Evolutionary conservation across 2,888 invertebrate genomes (phyloP), one percentile per base, ranked within the genome.

Genomic region (Griposia aprilina): DNA sequence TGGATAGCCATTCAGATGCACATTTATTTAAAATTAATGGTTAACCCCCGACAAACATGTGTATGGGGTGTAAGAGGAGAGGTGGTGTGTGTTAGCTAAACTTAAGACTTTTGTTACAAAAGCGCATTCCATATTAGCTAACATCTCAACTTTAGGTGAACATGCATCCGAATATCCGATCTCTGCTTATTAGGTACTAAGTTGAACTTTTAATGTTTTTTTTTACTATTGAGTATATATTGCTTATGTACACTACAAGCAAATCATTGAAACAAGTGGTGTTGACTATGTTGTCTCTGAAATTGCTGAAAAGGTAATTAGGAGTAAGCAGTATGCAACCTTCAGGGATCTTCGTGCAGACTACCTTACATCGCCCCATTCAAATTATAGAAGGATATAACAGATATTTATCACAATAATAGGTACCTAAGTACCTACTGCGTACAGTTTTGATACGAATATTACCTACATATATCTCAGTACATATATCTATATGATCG

Each of bases 401-500:
- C n/a, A 52, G 11, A n/a, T 48, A 36, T 15, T 57, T 26, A 59
- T 20, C 11, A 45, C 3, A 52, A 20, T 13, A 76, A 36, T 62
- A 55, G 11, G 26, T 55, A 55, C 7, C 13, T 70, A 60, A 30
- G 60, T 11, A 50, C 5, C 30, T 67, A 7, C n/a, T 63, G 7
- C 10, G n/a, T 7, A 67, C 4, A 15, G 5, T 41, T 17, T 65
- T 6, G 7, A 57, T 7, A 5, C 13, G n/a, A 65, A 57, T 26
- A 30, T n/a, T 74, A n/a, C n/a, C n/a, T n/a, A n/a, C n/a, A 59
- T n/a, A n/a, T 75, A 36, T 17, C 8, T 76, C 17, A 8, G 30
- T 55, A n/a, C 1, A 2, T 41, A 50, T 45, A 23, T 57, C 13
- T 69, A 36, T 57, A 23, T 23, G 66, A 52, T 67, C 52, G 59